phyloP scores from a whole-genome alignment of 2,888 invertebrate species.

The Gastrophysa polygoni region DNA sequence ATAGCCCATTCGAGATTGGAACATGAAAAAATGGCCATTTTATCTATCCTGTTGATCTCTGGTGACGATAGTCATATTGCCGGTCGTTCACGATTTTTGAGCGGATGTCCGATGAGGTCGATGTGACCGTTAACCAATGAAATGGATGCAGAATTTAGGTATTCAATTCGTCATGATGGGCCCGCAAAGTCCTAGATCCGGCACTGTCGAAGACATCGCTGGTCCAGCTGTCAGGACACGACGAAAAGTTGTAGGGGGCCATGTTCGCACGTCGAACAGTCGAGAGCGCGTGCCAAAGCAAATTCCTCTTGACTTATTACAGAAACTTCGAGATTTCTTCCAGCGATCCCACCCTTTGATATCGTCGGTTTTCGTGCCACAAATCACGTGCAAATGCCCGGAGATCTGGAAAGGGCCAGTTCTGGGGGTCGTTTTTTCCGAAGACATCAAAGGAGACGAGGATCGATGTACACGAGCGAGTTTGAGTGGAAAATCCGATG shows the following conservation, averaged over 20 bases:
- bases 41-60: too few species aligned
- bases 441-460: slow-evolving; percentile 28
- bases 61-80: too few species aligned
- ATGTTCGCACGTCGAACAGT: slow-evolving; percentile 44
- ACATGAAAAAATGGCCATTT: too few species aligned
- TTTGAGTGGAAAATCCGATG: slow-evolving; percentile 25
- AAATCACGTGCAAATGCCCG: slow-evolving; percentile 42
- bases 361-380: slow-evolving; percentile 37
- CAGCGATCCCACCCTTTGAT: slow-evolving; percentile 42
- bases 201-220: slow-evolving; percentile 26
- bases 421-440: slow-evolving; percentile 27
- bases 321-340: slow-evolving; percentile 46
- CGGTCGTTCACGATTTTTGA: too few species aligned
- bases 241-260: slow-evolving; percentile 23
- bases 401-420: slow-evolving; percentile 34
- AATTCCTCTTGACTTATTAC: slow-evolving; percentile 48
- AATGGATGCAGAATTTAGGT: too few species aligned
- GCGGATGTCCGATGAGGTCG: too few species aligned
- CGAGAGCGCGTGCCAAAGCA: slow-evolving; percentile 42
- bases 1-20: too few species aligned
- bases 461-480: slow-evolving; percentile 22
- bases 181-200: too few species aligned
- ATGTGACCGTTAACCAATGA: too few species aligned
- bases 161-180: too few species aligned
- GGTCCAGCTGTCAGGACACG: neutral